Base-by-base conservation (phyloP, 2,113 vertebrate species). In the Okapia johnstoni region DNA sequence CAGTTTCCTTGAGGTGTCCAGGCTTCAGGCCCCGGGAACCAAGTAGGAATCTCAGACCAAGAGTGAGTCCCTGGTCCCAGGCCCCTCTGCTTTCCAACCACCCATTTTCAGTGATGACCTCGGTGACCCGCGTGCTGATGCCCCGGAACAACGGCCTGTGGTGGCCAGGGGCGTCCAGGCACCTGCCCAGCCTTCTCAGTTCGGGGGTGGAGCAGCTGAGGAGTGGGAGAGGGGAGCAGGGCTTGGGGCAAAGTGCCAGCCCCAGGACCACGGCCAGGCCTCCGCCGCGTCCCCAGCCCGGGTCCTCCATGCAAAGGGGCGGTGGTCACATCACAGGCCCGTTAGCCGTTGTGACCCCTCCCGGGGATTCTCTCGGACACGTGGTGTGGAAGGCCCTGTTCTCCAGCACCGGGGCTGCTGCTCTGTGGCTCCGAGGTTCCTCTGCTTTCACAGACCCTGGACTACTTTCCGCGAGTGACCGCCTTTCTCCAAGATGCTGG, bases 351-450 rank as follows among this genome's bases (percentile, higher is more conserved):
- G 23, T 0, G 2, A 25, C 28, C 52, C 63, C 40, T 50, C 16
- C 5, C 0, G 13, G 40, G 0, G 12, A 43, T 0, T 2, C 70
- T n/a, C 58, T 2, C 5, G 4, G 21, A 7, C 14, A 0, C 2
- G n/a, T 7, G 30, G 57, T 6, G 11, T 2, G 36, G 8, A 30
- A 2, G 48, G 66, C 21, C 30, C 50, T 2, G 19, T 1, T 6
- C 54, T 11, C 40, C 28, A 25, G 30, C 12, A 2, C 2, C 0
- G 0, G 40, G 17, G 43, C 25, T 7, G 43, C 40, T 16, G 3
- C 21, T 55, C 43, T 3, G 9, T 6, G 28, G 14, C 28, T n/a
- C 79, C 6, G 6, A 33, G 11, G 19, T 54, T 23, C 50, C 13
- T n/a, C 46, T 6, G 5, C 40, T 13, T 46, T 46, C 52, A 48